Base-by-base conservation (phyloP, 2,888 invertebrate species). In the Vannuccia rotundouncinata region DNA sequence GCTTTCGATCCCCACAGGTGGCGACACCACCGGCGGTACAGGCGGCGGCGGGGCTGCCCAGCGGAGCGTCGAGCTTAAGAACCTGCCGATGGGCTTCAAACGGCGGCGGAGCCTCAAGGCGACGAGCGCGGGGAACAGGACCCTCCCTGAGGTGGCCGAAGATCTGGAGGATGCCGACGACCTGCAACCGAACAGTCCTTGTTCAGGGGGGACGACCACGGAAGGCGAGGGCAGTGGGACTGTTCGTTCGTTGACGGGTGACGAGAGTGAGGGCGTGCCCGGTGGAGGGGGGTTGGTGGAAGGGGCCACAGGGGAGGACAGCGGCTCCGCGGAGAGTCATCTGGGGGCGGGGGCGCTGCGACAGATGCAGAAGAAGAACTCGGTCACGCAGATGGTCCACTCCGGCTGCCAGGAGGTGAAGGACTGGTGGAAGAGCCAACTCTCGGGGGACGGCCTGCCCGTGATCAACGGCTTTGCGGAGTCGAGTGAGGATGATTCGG, bases 351-450 rank as follows among this genome's bases (percentile, higher is more conserved):
- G 45, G 25, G 45, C 17, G 17, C 25, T 60, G 1, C 25, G 27
- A 45, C 59, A 29, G 59, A 59, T 59, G 30, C 29, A 59, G n/a
- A 66, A 78, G 60, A 29, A 78, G 27, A 59, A 80, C 59, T 80
- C 80, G 10, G 59, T 80, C 17, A 80, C 80, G 13, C 60, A 80
- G 10, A 27, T 80, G 31, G 80, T 80, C 59, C 80, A 80, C 73
- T 59, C 78, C 13, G 77, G 79, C 28, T 81, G 81, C 76, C 81
- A 81, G 28, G 81, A 81, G 17, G 81, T 81, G 1, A 81, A 75
- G 29, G 66, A 66, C 30, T 81, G 81, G 81, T 81, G 81, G 81
- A 73, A 81, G 28, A 29, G 25, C 25, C 79, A 81, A 45, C 75
- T 80, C 1, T 25, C 25, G 25, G 66, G 60, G n/a, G 78, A 78